Evolutionary conservation across 2,888 invertebrate genomes (phyloP).

Genomic region (Leptinotarsa rubiginosa): DNA sequence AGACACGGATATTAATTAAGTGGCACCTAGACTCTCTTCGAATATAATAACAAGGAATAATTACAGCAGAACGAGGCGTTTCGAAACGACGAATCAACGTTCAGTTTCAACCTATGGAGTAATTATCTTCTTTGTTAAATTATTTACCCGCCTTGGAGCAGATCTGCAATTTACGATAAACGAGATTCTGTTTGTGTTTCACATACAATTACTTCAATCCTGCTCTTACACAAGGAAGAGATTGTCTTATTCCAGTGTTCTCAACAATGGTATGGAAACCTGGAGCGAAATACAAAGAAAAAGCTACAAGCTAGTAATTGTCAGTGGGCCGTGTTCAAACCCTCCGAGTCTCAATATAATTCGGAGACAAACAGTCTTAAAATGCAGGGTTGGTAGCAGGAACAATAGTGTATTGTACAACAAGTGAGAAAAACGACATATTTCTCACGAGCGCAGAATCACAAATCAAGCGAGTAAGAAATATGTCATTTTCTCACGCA

Average conservation of each 20-base stretch:
- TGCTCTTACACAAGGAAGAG: constrained; percentile 13
- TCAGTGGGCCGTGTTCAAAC: too few species aligned
- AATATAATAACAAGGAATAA: constrained; percentile 20
- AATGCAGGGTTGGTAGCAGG: too few species aligned
- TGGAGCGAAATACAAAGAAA: constrained; percentile 8
- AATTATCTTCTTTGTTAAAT: constrained; percentile 48
- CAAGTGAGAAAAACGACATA: too few species aligned
- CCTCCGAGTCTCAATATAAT: too few species aligned
- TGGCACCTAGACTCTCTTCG: not conserved
- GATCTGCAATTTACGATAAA: constrained; percentile 44
- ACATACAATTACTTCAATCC: constrained; percentile 45
- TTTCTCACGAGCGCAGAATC: too few species aligned
- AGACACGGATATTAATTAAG: not conserved
- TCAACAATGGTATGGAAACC: constrained; percentile 23
- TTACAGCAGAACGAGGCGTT: constrained; percentile 30
- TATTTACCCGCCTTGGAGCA: constrained; percentile 43
- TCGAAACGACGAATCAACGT: constrained; percentile 35
- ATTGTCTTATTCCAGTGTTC: constrained; percentile 25
- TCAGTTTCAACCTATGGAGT: constrained; percentile 43
- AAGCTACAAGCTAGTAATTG: not conserved
- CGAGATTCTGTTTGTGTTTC: constrained; percentile 47
- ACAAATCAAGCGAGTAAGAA: too few species aligned
- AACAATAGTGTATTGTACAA: too few species aligned
- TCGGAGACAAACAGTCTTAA: too few species aligned
- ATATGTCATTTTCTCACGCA: too few species aligned